Evolutionary conservation across 2,888 invertebrate species (phyloP), one percentile per base, ranked within the genome.

Genomic region (Cheilosia scutellata): DNA sequence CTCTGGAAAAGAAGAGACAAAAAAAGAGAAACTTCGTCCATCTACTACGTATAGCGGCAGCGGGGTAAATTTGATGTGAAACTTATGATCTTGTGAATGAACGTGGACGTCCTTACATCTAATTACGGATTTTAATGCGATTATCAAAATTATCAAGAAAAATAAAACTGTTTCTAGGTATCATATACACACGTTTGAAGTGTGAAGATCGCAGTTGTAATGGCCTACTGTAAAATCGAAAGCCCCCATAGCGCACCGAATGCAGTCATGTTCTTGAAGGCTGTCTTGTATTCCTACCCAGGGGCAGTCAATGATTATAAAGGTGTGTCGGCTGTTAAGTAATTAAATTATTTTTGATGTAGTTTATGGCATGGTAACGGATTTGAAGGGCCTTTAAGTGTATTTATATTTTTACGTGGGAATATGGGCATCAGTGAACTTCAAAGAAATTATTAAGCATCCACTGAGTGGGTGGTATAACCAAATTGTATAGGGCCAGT

Each of bases 121-220:
- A 63, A 78, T 78, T 78, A 78, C 55, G 78, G 63, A 71, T 70
- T 78, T 78, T 78, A 70, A 78, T 78, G 62, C 70, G 77, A 63
- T 70, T 55, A 78, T 63, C 76, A 77, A 44, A 60, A 71, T 33
- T 55, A 55, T 29, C 33, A 5, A n/a, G 27, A 37, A 33, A 58
- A 44, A 25, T 25, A 60, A 60, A 51, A 71, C 60, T 60, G 47
- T 57, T 33, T 31, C 20, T 66, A 20, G 20, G 20, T 20, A 20
- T 20, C 20, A 2, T 20, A 5, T 6, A n/a, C 5, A 44, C 44
- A 40, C n/a, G n/a, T 6, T 42, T 60, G 6, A 5, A 42, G 13
- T 25, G 33, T 51, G 65, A 65, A 51, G 13, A 20, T 37, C 33
- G 37, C 47, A 33, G 53, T 31, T 5, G 2, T 5, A 27, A 27